Evolutionary conservation across 2,113 vertebrate genomes (phyloP).

Genomic region (Brachionichthys hirsutus): DNA sequence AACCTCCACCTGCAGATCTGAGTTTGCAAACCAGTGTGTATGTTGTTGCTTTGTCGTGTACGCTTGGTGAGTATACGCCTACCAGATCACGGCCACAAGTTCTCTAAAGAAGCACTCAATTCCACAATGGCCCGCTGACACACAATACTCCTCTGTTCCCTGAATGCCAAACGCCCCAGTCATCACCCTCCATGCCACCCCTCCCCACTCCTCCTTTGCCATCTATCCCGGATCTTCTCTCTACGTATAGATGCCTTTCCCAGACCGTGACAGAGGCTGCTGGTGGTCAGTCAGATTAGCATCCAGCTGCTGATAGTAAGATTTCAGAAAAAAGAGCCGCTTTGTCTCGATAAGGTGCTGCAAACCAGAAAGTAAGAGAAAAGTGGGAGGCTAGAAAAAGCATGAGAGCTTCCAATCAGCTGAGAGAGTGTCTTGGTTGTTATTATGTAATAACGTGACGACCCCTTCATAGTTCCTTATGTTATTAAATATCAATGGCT

Average conservation of each 20-base stretch:
- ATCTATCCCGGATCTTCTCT: slow-evolving; percentile 32
- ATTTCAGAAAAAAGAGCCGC: slow-evolving; percentile 53
- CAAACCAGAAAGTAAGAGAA: slow-evolving; percentile 43
- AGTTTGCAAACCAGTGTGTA: no score
- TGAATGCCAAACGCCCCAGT: slow-evolving; percentile 53
- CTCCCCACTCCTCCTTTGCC: slow-evolving; percentile 17
- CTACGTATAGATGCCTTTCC: slow-evolving; percentile 36
- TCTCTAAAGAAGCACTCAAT: slow-evolving; percentile 19
- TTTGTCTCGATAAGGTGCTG: slow-evolving; percentile 48
- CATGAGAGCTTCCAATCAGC: slow-evolving; percentile 1
- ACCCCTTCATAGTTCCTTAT: no score
- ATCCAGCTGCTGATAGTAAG: slow-evolving; percentile 31
- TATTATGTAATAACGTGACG: no score
- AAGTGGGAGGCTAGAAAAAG: slow-evolving; percentile 22
- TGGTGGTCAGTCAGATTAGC: slow-evolving; percentile 58
- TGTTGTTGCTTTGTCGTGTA: neutral
- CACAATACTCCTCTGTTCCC: slow-evolving; percentile 66
- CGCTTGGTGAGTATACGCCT: neutral
- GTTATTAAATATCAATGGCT: neutral
- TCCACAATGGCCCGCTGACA: slow-evolving; percentile 24
- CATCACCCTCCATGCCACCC: slow-evolving; percentile 41
- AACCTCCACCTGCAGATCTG: no score
- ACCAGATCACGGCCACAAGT: neutral
- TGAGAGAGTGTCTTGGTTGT: slow-evolving; percentile 7
- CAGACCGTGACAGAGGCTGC: slow-evolving; percentile 43